A percentile compares a stretch with the other conserved stretches of the same genome.
Evolutionary conservation across 2,888 invertebrate genomes (phyloP).

Genomic region (Chrysodeixis includens): DNA sequence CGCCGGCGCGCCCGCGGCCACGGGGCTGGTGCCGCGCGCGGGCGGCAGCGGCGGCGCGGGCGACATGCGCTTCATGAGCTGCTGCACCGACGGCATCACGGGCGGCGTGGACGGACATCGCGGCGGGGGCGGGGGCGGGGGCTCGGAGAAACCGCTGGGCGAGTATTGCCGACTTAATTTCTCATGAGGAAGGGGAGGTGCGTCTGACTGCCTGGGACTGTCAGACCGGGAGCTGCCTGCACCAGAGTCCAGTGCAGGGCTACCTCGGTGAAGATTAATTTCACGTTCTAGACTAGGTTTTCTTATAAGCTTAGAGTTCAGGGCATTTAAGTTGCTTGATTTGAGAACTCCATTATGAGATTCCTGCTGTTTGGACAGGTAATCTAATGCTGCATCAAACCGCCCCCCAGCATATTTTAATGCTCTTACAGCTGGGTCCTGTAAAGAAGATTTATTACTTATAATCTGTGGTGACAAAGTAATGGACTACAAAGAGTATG

Average conservation of each 20-base stretch:
- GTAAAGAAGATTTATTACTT: constrained; percentile 60
- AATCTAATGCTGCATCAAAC: constrained; percentile 92
- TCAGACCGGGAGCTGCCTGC: constrained; percentile 97
- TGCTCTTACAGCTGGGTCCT: constrained; percentile 92
- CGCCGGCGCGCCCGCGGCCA: constrained; percentile 87
- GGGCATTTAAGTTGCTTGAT: constrained; percentile 88
- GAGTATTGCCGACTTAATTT: constrained; percentile 92
- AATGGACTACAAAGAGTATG: not conserved
- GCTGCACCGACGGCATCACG: constrained; percentile 90
- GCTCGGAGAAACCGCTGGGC: constrained; percentile 90
- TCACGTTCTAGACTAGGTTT: constrained; percentile 97
- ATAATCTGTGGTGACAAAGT: not conserved
- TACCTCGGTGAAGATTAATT: constrained; percentile 93
- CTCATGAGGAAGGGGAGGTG: constrained; percentile 90
- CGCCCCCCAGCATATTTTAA: constrained; percentile 92
- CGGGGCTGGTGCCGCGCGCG: constrained; percentile 93
- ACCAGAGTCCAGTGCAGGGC: constrained; percentile 96
- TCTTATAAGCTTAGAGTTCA: constrained; percentile 93
- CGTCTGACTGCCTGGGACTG: constrained; percentile 93
- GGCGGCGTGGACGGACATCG: constrained; percentile 92
- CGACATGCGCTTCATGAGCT: constrained; percentile 90
- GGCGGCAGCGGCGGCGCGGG: constrained; percentile 90
- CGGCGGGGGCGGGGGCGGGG: constrained; percentile 93
- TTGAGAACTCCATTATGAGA: constrained; percentile 87
- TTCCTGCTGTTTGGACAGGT: constrained; percentile 90